Evolutionary conservation across 1,140 invertebrate genomes (phyloP).

Genomic region (Uloborus diversus): DNA sequence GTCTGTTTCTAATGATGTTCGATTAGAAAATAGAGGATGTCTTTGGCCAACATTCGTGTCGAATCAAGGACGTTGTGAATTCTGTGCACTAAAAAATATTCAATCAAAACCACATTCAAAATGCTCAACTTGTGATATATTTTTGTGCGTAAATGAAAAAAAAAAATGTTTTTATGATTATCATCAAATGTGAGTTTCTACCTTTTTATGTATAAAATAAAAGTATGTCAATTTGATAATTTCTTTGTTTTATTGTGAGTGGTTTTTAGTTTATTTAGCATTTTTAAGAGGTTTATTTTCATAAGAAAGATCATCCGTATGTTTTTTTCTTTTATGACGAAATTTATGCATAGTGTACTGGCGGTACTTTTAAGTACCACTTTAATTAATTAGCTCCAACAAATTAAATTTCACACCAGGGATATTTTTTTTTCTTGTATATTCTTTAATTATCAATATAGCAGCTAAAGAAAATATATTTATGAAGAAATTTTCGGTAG

Average conservation of each 20-base stretch:
- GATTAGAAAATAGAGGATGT: slow-evolving; percentile 21
- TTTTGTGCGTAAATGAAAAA: slow-evolving; percentile 6
- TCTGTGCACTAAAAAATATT: slow-evolving; percentile 25
- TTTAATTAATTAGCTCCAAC: too few species aligned
- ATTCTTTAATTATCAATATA: background rate
- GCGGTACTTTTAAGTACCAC: too few species aligned
- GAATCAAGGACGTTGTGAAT: slow-evolving; percentile 36
- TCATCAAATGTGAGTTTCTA: slow-evolving; percentile 30
- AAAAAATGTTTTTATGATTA: slow-evolving; percentile 27
- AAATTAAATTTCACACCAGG: too few species aligned
- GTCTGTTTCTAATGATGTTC: slow-evolving; percentile 34
- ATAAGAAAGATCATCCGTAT: too few species aligned
- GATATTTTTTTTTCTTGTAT: background rate
- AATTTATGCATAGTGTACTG: too few species aligned
- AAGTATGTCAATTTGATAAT: slow-evolving; percentile 25
- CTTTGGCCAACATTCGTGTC: slow-evolving; percentile 36
- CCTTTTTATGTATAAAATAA: slow-evolving; percentile 28
- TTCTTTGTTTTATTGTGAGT: slow-evolving; percentile 25
- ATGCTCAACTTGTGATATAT: slow-evolving; percentile 27
- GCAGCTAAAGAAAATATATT: slow-evolving; percentile 8
- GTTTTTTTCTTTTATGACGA: too few species aligned
- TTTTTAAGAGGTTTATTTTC: too few species aligned
- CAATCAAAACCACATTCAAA: too few species aligned
- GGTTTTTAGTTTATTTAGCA: too few species aligned
- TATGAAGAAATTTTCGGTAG: background rate